Evolutionary conservation across 2,888 invertebrate genomes (phyloP), one percentile per base, ranked within the genome.

Genomic region (Gisinianus flammeolus): DNA sequence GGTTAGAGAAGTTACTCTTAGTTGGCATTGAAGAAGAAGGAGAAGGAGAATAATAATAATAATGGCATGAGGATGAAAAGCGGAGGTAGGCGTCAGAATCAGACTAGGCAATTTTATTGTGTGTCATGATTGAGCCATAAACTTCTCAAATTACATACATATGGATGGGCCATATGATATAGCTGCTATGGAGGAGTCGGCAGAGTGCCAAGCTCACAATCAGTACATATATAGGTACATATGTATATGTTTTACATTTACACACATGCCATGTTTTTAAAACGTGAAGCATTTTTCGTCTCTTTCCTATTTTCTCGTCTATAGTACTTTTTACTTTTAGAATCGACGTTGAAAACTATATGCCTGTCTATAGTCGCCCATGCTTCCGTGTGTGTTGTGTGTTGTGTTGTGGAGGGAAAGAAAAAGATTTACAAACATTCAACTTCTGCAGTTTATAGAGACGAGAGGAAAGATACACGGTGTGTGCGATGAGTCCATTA

Each of bases 81-180:
- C 4, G 44, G 16, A 44, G 44, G 6, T 54, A 19, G 54, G 19
- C 54, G 54, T 16, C 8, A n/a, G n/a, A 54, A 54, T 54, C 19
- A 54, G 54, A 54, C 54, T 54, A 54, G 54, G 8, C 16, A 12
- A 12, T 24, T 5, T 19, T 10, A 64, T 4, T 8, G n/a, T n/a
- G 64, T 64, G 64, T 64, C 64, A 64, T 64, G 64, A 64, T 64
- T 64, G 64, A 64, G 64, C 64, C 64, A 64, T 64, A 24, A 64
- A 64, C 24, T 64, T 64, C 24, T 64, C 64, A 64, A 64, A 64
- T 64, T 64, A 64, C 64, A 64, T 54, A n/a, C 19, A n/a, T 54
- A 54, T 4, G 16, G 19, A 16, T 3, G n/a, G 19, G n/a, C 16
- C 54, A 54, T n/a, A 54, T 54, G 6, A 54, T n/a, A n/a, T n/a